Evolutionary conservation across 2,888 invertebrate genomes (phyloP), one percentile per base, ranked within the genome.

Genomic region (Trachelus iudaicus): DNA sequence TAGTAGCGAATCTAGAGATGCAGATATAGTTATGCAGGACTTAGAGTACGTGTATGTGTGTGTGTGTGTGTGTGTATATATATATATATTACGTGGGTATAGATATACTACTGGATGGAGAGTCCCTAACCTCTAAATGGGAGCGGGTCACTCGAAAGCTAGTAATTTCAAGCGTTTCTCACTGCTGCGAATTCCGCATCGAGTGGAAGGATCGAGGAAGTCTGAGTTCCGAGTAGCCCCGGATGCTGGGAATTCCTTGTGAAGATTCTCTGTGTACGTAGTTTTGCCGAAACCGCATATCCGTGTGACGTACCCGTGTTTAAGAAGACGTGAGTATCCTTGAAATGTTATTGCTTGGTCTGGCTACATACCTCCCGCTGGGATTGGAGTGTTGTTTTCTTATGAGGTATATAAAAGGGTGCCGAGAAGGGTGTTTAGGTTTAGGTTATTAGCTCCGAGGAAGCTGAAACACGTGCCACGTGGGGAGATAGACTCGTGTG

Each of bases 321-420:
- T 9, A 56, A 56, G 56, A 23, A 56, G 56, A 23, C 23, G 56
- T 9, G 56, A 2, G 56, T 56, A 56, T 56, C 56, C 56, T 23
- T 56, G 15, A 31, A 11, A 71, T 71, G 71, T 71, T 71, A 71
- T 71, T 71, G 71, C 71, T 71, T 71, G n/a, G 71, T 35, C 23
- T 31, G 71, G 31, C 71, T 34, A 11, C 71, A 12, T 71, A 23
- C 56, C 56, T 71, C 31, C 71, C 71, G 71, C 71, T 33, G 71
- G 56, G 56, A 56, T 56, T 23, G 4, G 9, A 56, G 56, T 56
- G 23, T 56, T 56, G 56, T 23, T 56, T 56, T 56, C 56, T 23
- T 23, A 23, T 15, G 23, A 56, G 56, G 23, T 56, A 56, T 23
- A 23, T 9, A 56, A 23, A 23, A 56, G 56, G 56, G 56, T 23